Evolutionary conservation across 2,797 vertebrate genomes (phyloP).

Genomic region (Sternarchorhynchus goeldii): DNA sequence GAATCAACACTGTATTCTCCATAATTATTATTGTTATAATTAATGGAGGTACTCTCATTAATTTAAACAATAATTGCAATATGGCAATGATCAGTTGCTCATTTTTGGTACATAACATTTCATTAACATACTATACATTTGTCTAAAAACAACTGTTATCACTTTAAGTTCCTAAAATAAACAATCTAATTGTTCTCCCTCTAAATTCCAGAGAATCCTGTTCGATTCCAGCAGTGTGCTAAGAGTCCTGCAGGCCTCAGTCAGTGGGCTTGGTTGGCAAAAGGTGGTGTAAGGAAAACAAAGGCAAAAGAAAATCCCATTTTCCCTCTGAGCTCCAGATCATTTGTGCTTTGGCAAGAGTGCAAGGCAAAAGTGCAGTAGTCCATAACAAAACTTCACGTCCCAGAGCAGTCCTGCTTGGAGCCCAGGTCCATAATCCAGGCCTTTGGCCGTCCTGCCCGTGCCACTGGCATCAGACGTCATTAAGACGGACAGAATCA

Average conservation of each 20-base stretch:
- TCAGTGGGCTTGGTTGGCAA: slow-evolving; percentile 39
- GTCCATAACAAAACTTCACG: slow-evolving; percentile 36
- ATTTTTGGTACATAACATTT: slow-evolving; percentile 72
- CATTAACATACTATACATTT: slow-evolving; percentile 64
- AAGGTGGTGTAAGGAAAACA: slow-evolving; percentile 38
- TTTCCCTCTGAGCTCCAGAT: slow-evolving; percentile 40
- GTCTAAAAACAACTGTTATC: slow-evolving; percentile 83
- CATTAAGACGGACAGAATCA: slow-evolving; percentile 1
- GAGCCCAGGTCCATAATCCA: slow-evolving; percentile 23
- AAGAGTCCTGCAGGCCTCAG: slow-evolving; percentile 16
- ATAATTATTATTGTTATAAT: slow-evolving; percentile 47
- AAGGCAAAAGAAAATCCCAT: slow-evolving; percentile 47
- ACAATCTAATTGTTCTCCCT: slow-evolving; percentile 71
- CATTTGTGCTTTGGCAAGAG: slow-evolving; percentile 60
- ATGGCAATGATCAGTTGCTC: slow-evolving; percentile 62
- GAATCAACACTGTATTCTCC: slow-evolving; percentile 55
- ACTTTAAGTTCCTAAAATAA: slow-evolving; percentile 81
- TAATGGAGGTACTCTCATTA: slow-evolving; percentile 64
- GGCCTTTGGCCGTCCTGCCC: slow-evolving; percentile 22
- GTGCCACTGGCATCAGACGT: slow-evolving; percentile 6
- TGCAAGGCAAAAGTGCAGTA: slow-evolving; percentile 46
- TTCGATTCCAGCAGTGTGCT: slow-evolving; percentile 27
- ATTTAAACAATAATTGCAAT: slow-evolving; percentile 74
- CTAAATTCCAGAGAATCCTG: slow-evolving; percentile 72
- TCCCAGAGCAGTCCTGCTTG: slow-evolving; percentile 36